phyloP scores from a whole-genome alignment of 2,113 vertebrate species.

The Pedetes capensis region DNA sequence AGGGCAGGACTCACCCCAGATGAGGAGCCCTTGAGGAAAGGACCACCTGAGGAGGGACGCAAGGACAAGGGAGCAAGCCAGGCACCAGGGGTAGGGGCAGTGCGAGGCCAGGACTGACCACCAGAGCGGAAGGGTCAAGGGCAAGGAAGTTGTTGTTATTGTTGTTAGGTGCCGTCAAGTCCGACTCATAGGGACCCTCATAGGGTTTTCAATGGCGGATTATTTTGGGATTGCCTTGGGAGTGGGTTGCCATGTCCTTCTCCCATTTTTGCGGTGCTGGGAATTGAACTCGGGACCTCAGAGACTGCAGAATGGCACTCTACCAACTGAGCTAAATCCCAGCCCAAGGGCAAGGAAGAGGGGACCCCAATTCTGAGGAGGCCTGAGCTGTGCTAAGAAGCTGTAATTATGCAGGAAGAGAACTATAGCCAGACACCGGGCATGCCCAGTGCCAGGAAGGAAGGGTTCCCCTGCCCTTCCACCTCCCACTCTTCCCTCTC shows the following conservation, averaged over 20 bases:
- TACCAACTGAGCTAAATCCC: too few species aligned
- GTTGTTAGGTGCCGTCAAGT: too few species aligned
- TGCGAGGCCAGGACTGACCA: background rate
- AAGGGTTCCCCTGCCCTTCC: background rate
- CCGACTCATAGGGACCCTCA: too few species aligned
- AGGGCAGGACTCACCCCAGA: background rate
- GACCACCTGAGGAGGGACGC: background rate
- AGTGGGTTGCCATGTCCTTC: too few species aligned
- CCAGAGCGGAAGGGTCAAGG: background rate
- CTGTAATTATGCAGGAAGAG: background rate
- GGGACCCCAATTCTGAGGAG: background rate
- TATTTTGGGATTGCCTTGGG: too few species aligned
- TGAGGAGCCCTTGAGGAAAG: background rate
- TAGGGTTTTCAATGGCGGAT: too few species aligned
- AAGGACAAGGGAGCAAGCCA: background rate
- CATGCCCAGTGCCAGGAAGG: background rate
- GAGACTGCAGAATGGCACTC: too few species aligned
- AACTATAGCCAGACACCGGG: background rate
- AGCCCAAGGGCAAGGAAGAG: too few species aligned
- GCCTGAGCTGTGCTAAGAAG: background rate
- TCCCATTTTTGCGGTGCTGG: too few species aligned
- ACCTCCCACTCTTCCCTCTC: background rate
- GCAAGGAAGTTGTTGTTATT: too few species aligned
- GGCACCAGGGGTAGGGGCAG: background rate
- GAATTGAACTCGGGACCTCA: too few species aligned